A percentile compares a stretch with the other conserved stretches of the same genome.
phyloP scores from a whole-genome alignment of 2,888 invertebrate genomes.

The Petrophora chlorosata region DNA sequence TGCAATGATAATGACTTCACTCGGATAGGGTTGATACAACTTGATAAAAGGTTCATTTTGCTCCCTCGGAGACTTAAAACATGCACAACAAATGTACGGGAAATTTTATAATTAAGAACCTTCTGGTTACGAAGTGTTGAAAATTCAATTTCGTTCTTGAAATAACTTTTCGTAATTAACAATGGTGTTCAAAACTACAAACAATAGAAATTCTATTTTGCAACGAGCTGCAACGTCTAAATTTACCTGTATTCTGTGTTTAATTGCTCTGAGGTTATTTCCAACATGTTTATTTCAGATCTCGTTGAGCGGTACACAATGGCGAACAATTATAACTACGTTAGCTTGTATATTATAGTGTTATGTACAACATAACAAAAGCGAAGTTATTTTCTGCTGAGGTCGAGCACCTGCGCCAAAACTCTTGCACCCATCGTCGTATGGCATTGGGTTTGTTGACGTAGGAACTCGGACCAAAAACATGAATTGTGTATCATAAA shows the following conservation, averaged over 20 bases:
- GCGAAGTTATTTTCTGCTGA: conserved; percentile 58
- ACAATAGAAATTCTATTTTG: conserved; percentile 19
- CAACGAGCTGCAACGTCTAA: conserved; percentile 15
- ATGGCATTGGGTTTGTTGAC: conserved; percentile 36
- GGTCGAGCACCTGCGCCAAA: conserved; percentile 67
- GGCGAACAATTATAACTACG: conserved; percentile 45
- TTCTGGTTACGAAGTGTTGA: too few species aligned
- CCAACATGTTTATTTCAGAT: conserved; percentile 55
- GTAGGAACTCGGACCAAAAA: conserved; percentile 12
- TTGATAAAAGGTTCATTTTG: too few species aligned
- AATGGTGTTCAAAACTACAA: conserved; percentile 7
- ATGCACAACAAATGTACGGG: too few species aligned
- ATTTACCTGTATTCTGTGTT: conserved; percentile 20
- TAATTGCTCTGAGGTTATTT: conserved; percentile 41
- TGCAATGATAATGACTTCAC: conserved; percentile 14
- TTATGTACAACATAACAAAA: conserved; percentile 55
- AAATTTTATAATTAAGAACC: too few species aligned
- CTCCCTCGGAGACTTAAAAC: too few species aligned
- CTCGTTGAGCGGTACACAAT: conserved; percentile 47
- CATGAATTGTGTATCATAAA: not conserved
- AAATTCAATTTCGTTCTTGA: not conserved
- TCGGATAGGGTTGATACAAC: conserved; percentile 1
- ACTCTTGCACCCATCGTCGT: conserved; percentile 48
- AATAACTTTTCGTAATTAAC: conserved; percentile 1
- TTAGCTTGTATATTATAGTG: conserved; percentile 15